Conservation (phyloP, 2,113 vertebrate species). For the Spizaetus ornatus region DNA sequence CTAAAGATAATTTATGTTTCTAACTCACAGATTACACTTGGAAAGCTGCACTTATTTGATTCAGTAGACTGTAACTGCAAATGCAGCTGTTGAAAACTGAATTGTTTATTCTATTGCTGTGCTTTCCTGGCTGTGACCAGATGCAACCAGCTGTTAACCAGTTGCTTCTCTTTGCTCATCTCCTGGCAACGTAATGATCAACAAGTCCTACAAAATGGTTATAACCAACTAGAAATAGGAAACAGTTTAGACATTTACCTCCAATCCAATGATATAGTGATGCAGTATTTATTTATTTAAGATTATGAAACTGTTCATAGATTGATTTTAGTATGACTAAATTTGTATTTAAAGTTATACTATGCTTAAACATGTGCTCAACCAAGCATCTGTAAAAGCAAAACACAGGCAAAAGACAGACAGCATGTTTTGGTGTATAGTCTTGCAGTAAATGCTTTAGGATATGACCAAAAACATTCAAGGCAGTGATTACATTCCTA, state of each 20-base stretch:
- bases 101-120: slow-evolving; percentile 55
- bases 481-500: not conserved
- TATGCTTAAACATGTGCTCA: not conserved
- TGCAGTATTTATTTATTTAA: not conserved
- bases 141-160: slow-evolving; percentile 74
- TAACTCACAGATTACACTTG: slow-evolving; percentile 13
- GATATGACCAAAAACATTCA: not conserved
- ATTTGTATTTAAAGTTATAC: not conserved
- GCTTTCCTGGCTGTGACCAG: slow-evolving; percentile 61
- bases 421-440: not conserved
- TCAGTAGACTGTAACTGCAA: slow-evolving; percentile 40
- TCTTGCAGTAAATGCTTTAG: not conserved
- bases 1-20: slow-evolving; percentile 43
- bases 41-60: slow-evolving; percentile 28
- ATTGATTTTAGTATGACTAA: not conserved
- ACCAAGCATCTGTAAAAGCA: not conserved
- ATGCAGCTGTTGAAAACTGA: slow-evolving; percentile 57
- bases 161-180: slow-evolving; percentile 46
- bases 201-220: not conserved
- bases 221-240: slow-evolving; percentile 5
- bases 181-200: slow-evolving; percentile 25
- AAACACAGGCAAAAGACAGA: not conserved
- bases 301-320: not conserved
- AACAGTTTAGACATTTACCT: not conserved
- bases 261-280: not conserved